Evolutionary conservation across 2,888 invertebrate species (phyloP), one percentile per base, ranked within the genome.

Genomic region (Napeogenes inachia): DNA sequence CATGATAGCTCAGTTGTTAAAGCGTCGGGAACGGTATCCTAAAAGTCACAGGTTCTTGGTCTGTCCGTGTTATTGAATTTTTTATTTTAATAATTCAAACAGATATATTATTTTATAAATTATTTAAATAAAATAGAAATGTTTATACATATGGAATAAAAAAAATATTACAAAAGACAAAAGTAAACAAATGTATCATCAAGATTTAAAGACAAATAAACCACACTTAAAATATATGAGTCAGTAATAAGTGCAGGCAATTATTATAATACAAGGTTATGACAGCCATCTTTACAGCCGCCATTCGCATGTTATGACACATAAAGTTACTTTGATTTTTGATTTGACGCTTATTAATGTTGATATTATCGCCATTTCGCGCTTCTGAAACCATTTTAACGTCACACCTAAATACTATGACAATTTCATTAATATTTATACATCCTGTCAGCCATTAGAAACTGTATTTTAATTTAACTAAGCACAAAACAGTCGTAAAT

Each of bases 401-500:
- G 82, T 78, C 75, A 76, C 75, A 76, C 73, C 76, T 83, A 84
- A 84, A 84, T 77, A 75, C 72, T 68, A 72, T 69, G 72, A 69
- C 78, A 79, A 83, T 85, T 82, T 79, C 68, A 74, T 75, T 80
- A 78, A 85, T 85, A 88, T 89, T 87, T 86, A 89, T 85, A 80
- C 70, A 79, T 88, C 87, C 89, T 79, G 82, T 71, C 67, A 59
- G 65, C 80, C 78, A 84, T 89, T 82, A 84, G 75, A 78, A 75
- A 79, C 76, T 76, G 76, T 81, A 82, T 84, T 84, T 84, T 84
- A 81, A 89, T 88, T 86, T 87, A 76, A 82, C 82, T 85, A 85
- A 88, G 85, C 81, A 62, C 62, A 63, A 82, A 85, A 84, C 82
- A 79, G 74, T 80, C 78, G 76, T 90, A 89, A 88, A 89, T 89